Base-by-base conservation (phyloP, 2,113 vertebrate species). In the Garra rufa region DNA sequence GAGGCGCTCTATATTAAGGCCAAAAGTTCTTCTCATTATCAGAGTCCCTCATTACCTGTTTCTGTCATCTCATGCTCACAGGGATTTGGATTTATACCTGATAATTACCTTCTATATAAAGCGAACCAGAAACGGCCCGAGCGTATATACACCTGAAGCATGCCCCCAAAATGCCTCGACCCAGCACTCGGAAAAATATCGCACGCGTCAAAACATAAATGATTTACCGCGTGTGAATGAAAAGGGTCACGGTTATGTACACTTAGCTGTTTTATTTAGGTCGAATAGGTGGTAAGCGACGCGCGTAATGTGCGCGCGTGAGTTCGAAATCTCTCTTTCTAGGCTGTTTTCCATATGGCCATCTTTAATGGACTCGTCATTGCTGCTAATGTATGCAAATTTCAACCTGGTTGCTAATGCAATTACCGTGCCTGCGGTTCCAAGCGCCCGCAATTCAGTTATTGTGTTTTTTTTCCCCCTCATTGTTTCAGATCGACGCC, bases 401-500 rank as follows among this genome's bases (percentile, higher is more conserved):
- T n/a, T 80, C 41, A 82, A 55, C 80, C 80, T 82, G 80, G 61
- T 50, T 30, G 61, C 82, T 65, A 75, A 76, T 41, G 28, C 57
- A 34, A 41, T 76, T 84, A 50, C 59, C 6, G 14, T 17, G 52
- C 43, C 34, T 79, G 69, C 21, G 10, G 67, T 43, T 70, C 19
- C 67, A 70, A 70, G 65, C 76, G 10, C 55, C 28, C 46, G 10
- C 52, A 50, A 75, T 75, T 85, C 75, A 83, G 67, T 86, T 79
- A 83, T 50, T 88, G 80, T 82, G 82, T 76, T 65, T 81, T 30
- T 71, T 65, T 83, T 59, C 70, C 34, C 38, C 44, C 81, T 84
- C 10, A 85, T 48, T 74, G 59, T 93, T 89, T 85, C 89, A 97
- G 96, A 97, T 97, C 76, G 96, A 97, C 88, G 96, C 96, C 83